A percentile compares a stretch with the other conserved stretches of the same genome.
Evolutionary conservation across 2,113 vertebrate genomes (phyloP).

Genomic region (Tamias sibiricus): DNA sequence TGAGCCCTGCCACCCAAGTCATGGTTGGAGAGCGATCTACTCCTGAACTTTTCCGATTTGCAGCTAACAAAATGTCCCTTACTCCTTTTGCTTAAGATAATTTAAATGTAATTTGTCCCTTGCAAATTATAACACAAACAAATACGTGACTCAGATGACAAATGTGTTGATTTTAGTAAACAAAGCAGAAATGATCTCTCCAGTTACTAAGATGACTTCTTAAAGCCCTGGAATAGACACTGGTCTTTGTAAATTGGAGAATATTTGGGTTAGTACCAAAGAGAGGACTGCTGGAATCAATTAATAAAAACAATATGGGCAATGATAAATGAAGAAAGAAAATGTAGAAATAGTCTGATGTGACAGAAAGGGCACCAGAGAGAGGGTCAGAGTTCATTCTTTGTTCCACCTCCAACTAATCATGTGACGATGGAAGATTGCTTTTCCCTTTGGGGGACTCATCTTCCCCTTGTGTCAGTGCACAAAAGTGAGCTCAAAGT

Average conservation of each 20-base stretch:
- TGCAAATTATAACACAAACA: constrained; percentile 56
- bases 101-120: constrained; percentile 64
- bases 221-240: neutral
- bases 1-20: neutral
- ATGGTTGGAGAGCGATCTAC: neutral
- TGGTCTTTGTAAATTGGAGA: constrained; percentile 12
- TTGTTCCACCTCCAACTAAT: neutral
- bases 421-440: neutral
- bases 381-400: neutral
- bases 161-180: constrained; percentile 61
- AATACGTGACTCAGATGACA: constrained; percentile 45
- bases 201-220: constrained; percentile 16
- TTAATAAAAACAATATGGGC: neutral
- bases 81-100: constrained; percentile 28
- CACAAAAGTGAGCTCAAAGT: neutral
- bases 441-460: neutral
- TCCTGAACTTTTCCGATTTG: neutral
- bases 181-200: constrained; percentile 17
- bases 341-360: neutral
- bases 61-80: neutral
- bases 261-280: neutral
- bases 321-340: neutral
- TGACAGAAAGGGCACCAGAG: neutral
- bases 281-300: neutral
- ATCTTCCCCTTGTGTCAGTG: neutral